Conservation (phyloP, 2,113 vertebrate genomes). For the Passer domesticus region DNA sequence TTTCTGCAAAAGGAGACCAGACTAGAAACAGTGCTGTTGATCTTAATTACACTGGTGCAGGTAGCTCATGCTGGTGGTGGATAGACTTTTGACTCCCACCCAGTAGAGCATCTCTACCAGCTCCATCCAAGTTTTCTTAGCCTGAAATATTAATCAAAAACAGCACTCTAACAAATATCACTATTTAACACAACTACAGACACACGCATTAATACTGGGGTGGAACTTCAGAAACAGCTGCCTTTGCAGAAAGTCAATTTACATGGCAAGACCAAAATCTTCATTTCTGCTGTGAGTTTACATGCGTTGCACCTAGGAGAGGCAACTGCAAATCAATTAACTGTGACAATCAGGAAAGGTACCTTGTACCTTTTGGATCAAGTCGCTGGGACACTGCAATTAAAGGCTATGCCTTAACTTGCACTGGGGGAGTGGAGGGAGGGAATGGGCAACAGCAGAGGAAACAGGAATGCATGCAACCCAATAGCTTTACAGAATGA, state of each 20-base stretch:
- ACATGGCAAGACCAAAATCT: not conserved
- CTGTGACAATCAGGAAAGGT: not conserved
- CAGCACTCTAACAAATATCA: not conserved
- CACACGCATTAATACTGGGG: not conserved
- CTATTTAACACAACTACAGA: not conserved
- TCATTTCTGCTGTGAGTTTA: not conserved
- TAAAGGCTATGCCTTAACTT: not conserved
- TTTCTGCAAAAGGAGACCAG: conserved; percentile 52
- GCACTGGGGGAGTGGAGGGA: not conserved
- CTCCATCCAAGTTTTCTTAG: conserved; percentile 43
- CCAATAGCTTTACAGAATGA: not conserved
- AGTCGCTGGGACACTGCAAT: not conserved
- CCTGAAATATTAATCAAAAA: conserved; percentile 46
- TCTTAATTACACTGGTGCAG: conserved; percentile 29
- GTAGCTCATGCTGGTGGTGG: conserved; percentile 34
- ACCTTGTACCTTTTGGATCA: not conserved
- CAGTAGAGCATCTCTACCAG: conserved; percentile 32
- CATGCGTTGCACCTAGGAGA: not conserved
- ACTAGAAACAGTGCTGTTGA: conserved; percentile 19
- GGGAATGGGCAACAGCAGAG: not conserved
- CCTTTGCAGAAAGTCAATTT: conserved; percentile 32
- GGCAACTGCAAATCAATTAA: not conserved
- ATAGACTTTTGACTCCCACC: conserved; percentile 32
- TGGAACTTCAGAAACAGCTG: not conserved
- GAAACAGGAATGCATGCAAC: not conserved